Evolutionary conservation across 2,113 vertebrate genomes (phyloP), one percentile per base, ranked within the genome.

Genomic region (Leptodactylus fuscus): DNA sequence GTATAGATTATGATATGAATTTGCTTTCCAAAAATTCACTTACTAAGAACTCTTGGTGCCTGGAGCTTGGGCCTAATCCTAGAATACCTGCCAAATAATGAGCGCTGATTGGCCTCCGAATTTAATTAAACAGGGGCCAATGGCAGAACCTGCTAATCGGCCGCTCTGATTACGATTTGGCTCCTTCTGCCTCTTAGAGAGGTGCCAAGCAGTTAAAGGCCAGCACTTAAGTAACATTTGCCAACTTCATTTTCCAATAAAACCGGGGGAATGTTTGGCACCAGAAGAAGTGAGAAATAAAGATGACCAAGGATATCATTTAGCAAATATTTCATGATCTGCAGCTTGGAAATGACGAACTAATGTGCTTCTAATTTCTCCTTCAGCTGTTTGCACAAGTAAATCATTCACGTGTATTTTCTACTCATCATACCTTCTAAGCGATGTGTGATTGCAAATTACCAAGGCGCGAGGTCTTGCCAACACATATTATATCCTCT

Each of bases 41-140:
- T 22, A 18, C 4, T 51, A 53, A n/a, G 48, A 38, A 70, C 53
- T 71, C 22, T 49, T 20, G 38, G 24, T 41, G 67, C 24, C 34
- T 53, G 6, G 44, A 36, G 20, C 48, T 53, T 71, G 76, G 49
- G 4, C 22, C 49, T 79, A 15, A 7, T 24, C n/a, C 76, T 79
- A 36, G 5, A 79, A 9, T 24, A 27, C 12, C n/a, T 24, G 81
- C 65, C 81, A 73, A 55, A 51, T 18, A 74, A 58, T 82, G 49
- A 71, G 34, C n/a, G 9, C 80, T 81, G 13, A 27, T 73, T 82
- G 81, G 81, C 32, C 55, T 73, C 67, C 16, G n/a, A 38, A n/a
- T 58, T 41, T 82, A 82, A 82, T 82, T 73, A 74, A 74, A 51
- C 34, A 22, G 67, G n/a, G 67, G 49, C 69, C 69, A 82, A 73